phyloP scores from a whole-genome alignment of 2,113 vertebrate species.

The Cinclus mexicanus region DNA sequence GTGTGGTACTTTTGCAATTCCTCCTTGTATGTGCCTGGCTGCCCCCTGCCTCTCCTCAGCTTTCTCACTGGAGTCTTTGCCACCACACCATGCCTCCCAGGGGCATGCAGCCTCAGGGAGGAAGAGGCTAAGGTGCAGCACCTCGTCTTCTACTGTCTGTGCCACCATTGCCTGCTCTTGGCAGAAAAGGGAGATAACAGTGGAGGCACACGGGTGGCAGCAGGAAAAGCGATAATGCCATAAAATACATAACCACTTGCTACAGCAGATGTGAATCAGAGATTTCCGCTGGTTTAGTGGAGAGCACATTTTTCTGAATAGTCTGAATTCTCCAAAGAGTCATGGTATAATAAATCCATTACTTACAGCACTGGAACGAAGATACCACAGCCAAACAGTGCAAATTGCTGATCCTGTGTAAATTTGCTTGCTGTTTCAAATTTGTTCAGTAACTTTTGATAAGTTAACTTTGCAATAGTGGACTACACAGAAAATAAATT shows the following conservation, averaged over 20 bases:
- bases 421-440: conserved; percentile 26
- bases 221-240: background rate
- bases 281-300: background rate
- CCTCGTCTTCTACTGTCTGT: background rate
- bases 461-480: background rate
- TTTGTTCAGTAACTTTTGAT: background rate
- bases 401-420: background rate
- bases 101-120: background rate
- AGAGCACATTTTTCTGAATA: background rate
- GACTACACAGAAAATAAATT: background rate
- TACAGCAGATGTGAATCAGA: background rate
- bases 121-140: background rate
- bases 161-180: background rate
- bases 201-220: background rate
- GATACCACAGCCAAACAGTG: background rate
- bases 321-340: background rate
- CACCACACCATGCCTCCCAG: background rate
- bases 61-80: background rate
- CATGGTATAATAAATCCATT: conserved; percentile 17
- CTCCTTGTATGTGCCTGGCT: background rate
- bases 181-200: background rate
- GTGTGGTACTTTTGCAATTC: background rate
- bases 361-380: conserved; percentile 4
- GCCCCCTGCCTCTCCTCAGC: background rate
- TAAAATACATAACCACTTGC: background rate